A percentile compares a stretch with the other conserved stretches of the same genome.
Conservation (phyloP, 2,888 invertebrate genomes). For the Ennomos erosarius region DNA sequence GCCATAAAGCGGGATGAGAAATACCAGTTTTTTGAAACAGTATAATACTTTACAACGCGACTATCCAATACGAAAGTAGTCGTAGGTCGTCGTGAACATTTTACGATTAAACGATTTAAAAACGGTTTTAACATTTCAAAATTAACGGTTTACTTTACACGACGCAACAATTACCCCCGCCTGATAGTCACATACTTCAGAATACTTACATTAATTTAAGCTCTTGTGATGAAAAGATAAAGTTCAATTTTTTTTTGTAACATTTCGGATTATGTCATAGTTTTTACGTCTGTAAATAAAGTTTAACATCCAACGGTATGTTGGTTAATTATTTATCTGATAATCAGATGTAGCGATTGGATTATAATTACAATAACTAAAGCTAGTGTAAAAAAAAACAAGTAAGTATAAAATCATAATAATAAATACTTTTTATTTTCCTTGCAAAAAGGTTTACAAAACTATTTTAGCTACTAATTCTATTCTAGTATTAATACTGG, state of each 20-base stretch:
- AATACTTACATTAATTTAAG: slow-evolving; percentile 11
- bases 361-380: slow-evolving; percentile 27
- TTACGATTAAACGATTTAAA: slow-evolving; percentile 26
- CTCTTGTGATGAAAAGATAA: slow-evolving; percentile 8
- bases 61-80: slow-evolving; percentile 11
- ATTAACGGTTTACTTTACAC: slow-evolving; percentile 20
- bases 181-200: slow-evolving; percentile 14
- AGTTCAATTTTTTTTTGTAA: slow-evolving; percentile 2
- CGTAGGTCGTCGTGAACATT: slow-evolving; percentile 11
- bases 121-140: slow-evolving; percentile 23
- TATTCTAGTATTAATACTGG: slow-evolving; percentile 14
- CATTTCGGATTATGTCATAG: background rate
- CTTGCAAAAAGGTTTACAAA: too few species aligned
- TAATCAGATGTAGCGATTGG: slow-evolving; percentile 30
- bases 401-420: too few species aligned
- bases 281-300: slow-evolving; percentile 1
- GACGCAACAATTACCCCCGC: slow-evolving; percentile 21
- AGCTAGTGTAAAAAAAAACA: too few species aligned
- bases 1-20: too few species aligned
- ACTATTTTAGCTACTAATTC: too few species aligned
- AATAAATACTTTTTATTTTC: too few species aligned
- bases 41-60: slow-evolving; percentile 10
- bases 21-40: background rate
- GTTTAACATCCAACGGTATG: slow-evolving; percentile 1
- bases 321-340: slow-evolving; percentile 17